Base-by-base conservation (phyloP, 2,888 invertebrate species). In the Tholera decimalis region DNA sequence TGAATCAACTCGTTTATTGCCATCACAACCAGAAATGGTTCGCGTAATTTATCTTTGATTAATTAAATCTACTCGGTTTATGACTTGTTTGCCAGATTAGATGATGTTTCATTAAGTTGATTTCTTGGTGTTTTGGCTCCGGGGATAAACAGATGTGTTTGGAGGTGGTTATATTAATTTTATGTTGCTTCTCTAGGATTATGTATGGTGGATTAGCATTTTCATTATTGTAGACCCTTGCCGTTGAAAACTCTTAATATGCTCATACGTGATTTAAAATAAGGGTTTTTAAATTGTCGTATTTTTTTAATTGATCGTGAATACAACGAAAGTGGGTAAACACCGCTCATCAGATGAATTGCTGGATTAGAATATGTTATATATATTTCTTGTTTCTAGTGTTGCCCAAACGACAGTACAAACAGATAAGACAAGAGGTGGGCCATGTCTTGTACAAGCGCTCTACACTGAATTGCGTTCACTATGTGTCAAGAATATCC, bases 1-100 rank as follows among this genome's bases (percentile, higher is more conserved):
- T 77, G 72, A 82, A 80, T 82, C 77, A 77, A 69, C 53, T 60
- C 51, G 59, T 80, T 82, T 80, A 82, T 74, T 37, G 44, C 74
- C 67, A 33, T 77, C 72, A 74, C 54, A 82, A 75, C 61, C 77
- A 65, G 80, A 61, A 59, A 73, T 79, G 80, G 70, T 68, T 67
- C 20, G 49, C 70, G 63, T 79, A 70, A 78, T 71, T 64, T 68
- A 66, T 65, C 63, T 71, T 62, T 68, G 67, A 76, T 82, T 82
- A 82, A 80, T 82, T 79, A 80, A 79, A 82, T 76, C 55, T 58
- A 33, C 33, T 55, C 57, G 62, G 43, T 82, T 76, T 82, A 82
- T 69, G 66, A 64, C 59, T 71, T 82, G 66, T 74, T 79, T 72
- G 79, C 69, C 50, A 68, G 73, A 78, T 81, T 63, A 70, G 65